A percentile compares a stretch with the other conserved stretches of the same genome.
Conservation (phyloP, 2,888 invertebrate genomes). For the Campoplex capitator region DNA sequence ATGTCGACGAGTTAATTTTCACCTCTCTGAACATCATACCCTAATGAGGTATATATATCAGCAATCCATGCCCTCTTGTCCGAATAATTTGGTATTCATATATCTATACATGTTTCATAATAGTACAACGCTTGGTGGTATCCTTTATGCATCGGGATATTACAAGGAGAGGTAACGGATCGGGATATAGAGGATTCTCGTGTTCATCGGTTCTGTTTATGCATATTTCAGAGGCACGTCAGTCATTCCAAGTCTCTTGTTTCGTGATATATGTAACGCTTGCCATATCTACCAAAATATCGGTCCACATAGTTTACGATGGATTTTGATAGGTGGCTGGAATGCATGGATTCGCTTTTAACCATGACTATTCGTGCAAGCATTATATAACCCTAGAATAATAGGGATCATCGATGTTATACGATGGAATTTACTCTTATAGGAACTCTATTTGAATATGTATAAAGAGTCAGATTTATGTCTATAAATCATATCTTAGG, state of each 20-base stretch:
- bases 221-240: conserved; percentile 82
- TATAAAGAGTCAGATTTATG: background rate
- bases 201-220: conserved; percentile 80
- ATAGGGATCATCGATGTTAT: background rate
- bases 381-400: background rate
- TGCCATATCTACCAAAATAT: conserved; percentile 16
- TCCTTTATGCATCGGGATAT: conserved; percentile 53
- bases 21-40: conserved; percentile 7
- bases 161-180: conserved; percentile 48
- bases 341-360: conserved; percentile 3
- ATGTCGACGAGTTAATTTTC: conserved; percentile 47
- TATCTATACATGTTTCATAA: background rate
- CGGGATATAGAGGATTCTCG: conserved; percentile 81
- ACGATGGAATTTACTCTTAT: background rate
- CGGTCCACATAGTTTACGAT: conserved; percentile 9
- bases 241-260: conserved; percentile 79
- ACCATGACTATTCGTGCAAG: background rate
- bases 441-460: background rate
- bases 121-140: conserved; percentile 15
- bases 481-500: background rate
- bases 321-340: conserved; percentile 14
- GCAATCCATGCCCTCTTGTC: conserved; percentile 18
- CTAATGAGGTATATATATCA: conserved; percentile 45
- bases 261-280: conserved; percentile 37
- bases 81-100: background rate